Conservation (phyloP, 2,888 invertebrate genomes). For the Volucella inflata region DNA sequence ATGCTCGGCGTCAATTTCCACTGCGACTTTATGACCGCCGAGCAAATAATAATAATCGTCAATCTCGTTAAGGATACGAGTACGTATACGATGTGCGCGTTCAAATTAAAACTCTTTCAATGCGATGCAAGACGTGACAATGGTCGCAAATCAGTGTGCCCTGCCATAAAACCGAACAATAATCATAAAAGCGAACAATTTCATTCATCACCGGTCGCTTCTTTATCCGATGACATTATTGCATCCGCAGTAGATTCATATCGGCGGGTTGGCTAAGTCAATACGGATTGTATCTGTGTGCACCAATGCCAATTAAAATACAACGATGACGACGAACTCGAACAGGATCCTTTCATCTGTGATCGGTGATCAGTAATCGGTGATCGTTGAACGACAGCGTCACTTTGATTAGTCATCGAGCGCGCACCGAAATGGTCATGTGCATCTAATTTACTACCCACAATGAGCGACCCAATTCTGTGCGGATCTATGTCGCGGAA, state of each 20-base stretch:
- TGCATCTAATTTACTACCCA: constrained; percentile 73
- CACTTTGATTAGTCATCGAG: constrained; percentile 70
- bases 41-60: constrained; percentile 60
- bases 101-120: constrained; percentile 58
- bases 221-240: constrained; percentile 69
- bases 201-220: constrained; percentile 67
- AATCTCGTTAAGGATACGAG: constrained; percentile 63
- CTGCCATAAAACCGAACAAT: constrained; percentile 62
- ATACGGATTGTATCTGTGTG: neutral
- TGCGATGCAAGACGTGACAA: constrained; percentile 52
- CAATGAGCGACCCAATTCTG: constrained; percentile 24
- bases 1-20: neutral
- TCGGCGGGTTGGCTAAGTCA: constrained; percentile 38
- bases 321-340: neutral
- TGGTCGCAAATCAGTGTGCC: constrained; percentile 61
- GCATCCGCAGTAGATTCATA: constrained; percentile 69
- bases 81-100: neutral
- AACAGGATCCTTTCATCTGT: constrained; percentile 39
- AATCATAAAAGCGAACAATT: constrained; percentile 73
- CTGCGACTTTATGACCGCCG: constrained; percentile 19
- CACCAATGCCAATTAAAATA: constrained; percentile 33
- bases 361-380: constrained; percentile 1
- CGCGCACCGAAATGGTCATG: constrained; percentile 52
- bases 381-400: constrained; percentile 57
- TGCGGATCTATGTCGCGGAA: neutral